These are phyloP conservation scores for Falco naumanni DNA, from an alignment of 2,797 vertebrate species.

Conservation along the genomic window DNA sequence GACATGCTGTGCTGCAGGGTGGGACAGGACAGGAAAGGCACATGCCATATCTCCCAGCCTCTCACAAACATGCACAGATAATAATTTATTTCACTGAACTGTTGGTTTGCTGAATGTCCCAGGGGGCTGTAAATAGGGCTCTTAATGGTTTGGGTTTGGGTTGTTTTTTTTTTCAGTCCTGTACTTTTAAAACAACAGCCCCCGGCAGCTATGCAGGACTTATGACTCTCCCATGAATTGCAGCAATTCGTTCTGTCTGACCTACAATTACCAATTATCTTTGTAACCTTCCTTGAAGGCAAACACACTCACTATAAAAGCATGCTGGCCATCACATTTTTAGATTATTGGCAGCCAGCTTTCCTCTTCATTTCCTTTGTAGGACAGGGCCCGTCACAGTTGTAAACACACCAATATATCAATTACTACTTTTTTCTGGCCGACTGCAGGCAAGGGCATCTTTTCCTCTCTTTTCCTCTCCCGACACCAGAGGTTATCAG, in stretches of 20 bases:
- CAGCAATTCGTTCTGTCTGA: constrained; percentile 58
- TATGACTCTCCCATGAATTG: constrained; percentile 30
- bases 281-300: constrained; percentile 65
- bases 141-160: background rate
- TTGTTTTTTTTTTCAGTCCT: background rate
- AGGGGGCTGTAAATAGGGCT: background rate
- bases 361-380: constrained; percentile 68
- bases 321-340: constrained; percentile 43
- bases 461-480: background rate
- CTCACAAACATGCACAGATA: background rate
- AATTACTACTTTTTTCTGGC: constrained; percentile 32
- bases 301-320: constrained; percentile 35
- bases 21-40: background rate
- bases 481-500: background rate
- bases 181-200: constrained; percentile 38
- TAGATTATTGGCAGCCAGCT: constrained; percentile 54
- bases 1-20: rapidly evolving
- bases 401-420: constrained; percentile 60
- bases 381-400: constrained; percentile 10
- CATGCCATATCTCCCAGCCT: background rate
- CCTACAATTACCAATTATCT: constrained; percentile 56
- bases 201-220: background rate
- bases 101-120: background rate
- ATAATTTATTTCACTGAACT: background rate
- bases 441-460: constrained; percentile 13